Conservation (phyloP, 1,140 invertebrate species). For the Drosophila ironensis region DNA sequence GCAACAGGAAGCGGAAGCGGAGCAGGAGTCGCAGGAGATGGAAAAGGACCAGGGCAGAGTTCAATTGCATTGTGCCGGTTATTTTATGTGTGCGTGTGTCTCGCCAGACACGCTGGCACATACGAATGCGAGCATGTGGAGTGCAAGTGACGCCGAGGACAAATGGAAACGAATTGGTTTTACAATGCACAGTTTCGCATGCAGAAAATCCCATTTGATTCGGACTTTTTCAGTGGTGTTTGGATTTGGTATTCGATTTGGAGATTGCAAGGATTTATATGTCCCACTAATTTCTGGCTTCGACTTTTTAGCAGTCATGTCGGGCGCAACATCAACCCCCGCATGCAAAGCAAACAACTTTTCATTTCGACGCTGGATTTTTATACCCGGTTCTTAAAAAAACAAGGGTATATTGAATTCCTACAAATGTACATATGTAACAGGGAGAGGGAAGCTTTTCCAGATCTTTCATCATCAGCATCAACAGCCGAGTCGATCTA, state of each 20-base stretch:
- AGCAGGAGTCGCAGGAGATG: background rate
- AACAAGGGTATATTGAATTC: no score
- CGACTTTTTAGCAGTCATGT: constrained; percentile 12
- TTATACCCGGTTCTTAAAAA: no score
- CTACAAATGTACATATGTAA: no score
- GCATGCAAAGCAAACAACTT: constrained; percentile 31
- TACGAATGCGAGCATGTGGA: background rate
- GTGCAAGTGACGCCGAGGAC: constrained; percentile 44
- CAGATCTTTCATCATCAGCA: no score
- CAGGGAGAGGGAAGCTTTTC: background rate
- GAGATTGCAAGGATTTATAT: constrained; percentile 15
- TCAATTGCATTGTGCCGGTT: constrained; percentile 41
- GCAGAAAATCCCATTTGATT: constrained; percentile 49
- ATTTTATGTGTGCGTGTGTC: no score
- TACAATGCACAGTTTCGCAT: constrained; percentile 47
- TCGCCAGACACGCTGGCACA: background rate
- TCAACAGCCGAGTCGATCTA: no score
- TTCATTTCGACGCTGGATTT: constrained; percentile 22
- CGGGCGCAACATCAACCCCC: background rate
- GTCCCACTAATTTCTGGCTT: constrained; percentile 36
- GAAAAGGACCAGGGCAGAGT: constrained; percentile 32
- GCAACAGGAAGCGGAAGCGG: constrained; percentile 31
- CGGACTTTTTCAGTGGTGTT: constrained; percentile 14
- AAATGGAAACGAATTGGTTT: constrained; percentile 71
- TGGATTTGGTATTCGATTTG: constrained; percentile 18